Evolutionary conservation across 2,113 vertebrate genomes (phyloP).

Genomic region (Orthonyx spaldingii): DNA sequence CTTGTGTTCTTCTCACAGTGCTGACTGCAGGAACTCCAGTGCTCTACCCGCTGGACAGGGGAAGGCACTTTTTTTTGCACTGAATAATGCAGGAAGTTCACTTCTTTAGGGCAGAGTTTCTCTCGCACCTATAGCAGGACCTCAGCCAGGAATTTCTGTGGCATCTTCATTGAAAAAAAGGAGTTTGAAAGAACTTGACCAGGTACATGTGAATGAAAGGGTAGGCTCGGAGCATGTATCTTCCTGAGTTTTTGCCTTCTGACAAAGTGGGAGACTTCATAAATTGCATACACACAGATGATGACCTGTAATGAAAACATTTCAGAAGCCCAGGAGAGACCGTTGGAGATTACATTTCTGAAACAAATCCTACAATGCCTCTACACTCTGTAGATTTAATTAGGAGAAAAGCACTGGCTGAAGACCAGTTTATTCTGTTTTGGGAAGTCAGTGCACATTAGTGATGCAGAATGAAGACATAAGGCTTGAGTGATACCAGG

Average conservation of each 20-base stretch:
- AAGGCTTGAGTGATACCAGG: background rate
- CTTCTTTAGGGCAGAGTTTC: background rate
- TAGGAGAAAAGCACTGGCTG: background rate
- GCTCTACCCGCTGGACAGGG: rapidly evolving
- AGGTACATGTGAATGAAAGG: background rate
- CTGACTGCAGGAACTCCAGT: background rate
- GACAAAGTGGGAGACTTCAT: background rate
- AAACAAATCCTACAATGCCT: background rate
- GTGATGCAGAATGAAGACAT: background rate
- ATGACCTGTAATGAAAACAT: background rate
- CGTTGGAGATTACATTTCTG: background rate
- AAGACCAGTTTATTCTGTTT: background rate
- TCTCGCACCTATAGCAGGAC: background rate
- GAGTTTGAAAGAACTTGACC: background rate
- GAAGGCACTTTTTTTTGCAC: background rate
- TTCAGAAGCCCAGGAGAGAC: background rate
- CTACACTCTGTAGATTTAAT: background rate
- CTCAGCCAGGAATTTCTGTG: background rate
- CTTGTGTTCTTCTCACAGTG: background rate
- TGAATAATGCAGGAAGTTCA: background rate
- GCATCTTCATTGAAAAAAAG: background rate
- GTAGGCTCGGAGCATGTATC: rapidly evolving
- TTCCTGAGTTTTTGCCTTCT: background rate
- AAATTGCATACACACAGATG: background rate
- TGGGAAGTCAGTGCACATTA: background rate